These are phyloP conservation scores for Nymphalis urticae DNA, from an alignment of 2,888 invertebrate species.

Conservation along the genomic window DNA sequence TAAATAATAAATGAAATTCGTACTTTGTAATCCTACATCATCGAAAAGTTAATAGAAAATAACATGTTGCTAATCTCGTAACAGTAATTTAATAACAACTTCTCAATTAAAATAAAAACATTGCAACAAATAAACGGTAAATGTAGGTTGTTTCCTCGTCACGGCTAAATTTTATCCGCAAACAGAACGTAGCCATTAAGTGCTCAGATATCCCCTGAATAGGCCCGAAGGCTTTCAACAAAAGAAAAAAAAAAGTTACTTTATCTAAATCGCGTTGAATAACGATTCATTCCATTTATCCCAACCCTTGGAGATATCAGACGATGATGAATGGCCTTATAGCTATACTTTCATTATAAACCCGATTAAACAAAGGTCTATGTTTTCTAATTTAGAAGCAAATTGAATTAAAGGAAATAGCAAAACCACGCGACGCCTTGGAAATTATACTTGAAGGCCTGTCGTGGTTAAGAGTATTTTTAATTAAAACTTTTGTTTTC, in stretches of 20 bases:
- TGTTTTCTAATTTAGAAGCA: not conserved
- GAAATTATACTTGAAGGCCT: not conserved
- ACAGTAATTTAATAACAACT: no score
- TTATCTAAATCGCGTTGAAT: not conserved
- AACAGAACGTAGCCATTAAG: conserved; percentile 5
- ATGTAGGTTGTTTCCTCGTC: no score
- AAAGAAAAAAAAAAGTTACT: conserved; percentile 17
- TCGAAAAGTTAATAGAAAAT: no score
- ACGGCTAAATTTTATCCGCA: not conserved
- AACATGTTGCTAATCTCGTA: no score
- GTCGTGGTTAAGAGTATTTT: conserved; percentile 5
- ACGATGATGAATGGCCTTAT: conserved; percentile 6
- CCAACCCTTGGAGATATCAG: not conserved
- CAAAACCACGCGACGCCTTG: not conserved
- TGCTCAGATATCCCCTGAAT: conserved; percentile 11
- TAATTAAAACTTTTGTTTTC: conserved; percentile 7
- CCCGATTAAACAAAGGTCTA: not conserved
- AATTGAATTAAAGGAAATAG: conserved; percentile 1
- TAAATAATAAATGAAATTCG: no score
- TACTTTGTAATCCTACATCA: no score
- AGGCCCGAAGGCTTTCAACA: not conserved
- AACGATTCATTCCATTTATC: conserved; percentile 1
- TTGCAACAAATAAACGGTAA: no score
- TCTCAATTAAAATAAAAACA: no score
- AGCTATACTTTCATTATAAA: conserved; percentile 1